Conservation (phyloP, 2,797 vertebrate genomes). For the Schizopygopsis pylzovi region DNA sequence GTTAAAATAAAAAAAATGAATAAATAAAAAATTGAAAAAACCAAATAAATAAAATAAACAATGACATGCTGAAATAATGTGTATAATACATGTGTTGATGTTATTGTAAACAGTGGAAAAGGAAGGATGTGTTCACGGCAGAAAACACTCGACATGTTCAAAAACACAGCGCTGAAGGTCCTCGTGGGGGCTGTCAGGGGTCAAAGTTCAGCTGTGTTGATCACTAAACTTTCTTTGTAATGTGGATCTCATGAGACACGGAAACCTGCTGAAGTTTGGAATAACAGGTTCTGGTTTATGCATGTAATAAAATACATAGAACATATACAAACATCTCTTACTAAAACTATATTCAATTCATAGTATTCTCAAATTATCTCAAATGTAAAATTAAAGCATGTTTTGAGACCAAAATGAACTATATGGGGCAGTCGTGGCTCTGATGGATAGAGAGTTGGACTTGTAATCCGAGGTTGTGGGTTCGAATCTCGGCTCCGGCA, state of each 20-base stretch:
- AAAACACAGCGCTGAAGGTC: not conserved
- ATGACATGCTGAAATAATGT: not conserved
- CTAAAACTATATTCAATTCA: not conserved
- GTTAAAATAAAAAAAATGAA: not conserved
- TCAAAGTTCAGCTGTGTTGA: constrained; percentile 25
- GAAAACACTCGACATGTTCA: not conserved
- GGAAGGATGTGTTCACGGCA: not conserved
- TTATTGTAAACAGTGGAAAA: not conserved
- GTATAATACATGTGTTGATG: not conserved
- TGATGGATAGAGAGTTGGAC: too few relatives aligned
- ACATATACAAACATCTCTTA: not conserved
- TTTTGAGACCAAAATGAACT: not conserved
- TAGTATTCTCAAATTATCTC: not conserved
- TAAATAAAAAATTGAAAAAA: too few relatives aligned
- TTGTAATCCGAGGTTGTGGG: too few relatives aligned
- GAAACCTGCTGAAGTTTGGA: not conserved
- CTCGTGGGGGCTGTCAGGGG: not conserved
- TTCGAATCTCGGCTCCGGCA: too few relatives aligned
- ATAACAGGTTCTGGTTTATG: not conserved
- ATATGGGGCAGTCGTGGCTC: too few relatives aligned
- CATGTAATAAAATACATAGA: too few relatives aligned
- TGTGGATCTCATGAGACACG: not conserved
- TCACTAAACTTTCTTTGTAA: constrained; percentile 2
- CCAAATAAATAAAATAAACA: not conserved
- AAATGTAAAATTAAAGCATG: not conserved